Conservation (phyloP, 2,113 vertebrate species). For the Acrocephalus kingi region DNA sequence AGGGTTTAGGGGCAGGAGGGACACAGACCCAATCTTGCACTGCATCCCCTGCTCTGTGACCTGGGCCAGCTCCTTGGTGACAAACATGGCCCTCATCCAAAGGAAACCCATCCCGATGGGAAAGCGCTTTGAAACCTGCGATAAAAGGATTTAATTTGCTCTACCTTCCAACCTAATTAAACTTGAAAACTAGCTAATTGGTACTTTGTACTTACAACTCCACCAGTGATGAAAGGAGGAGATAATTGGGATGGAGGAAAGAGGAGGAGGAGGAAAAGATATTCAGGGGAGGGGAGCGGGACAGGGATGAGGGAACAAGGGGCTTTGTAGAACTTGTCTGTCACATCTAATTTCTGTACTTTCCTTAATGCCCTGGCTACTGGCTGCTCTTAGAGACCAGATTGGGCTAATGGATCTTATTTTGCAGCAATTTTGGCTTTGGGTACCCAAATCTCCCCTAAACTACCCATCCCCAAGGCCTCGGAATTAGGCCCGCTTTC, state of each 20-base stretch:
- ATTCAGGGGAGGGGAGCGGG: not conserved
- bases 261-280: not conserved
- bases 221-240: conserved; percentile 61
- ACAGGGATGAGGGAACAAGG: not conserved
- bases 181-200: conserved; percentile 77
- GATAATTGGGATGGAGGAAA: conserved; percentile 67
- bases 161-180: conserved; percentile 78
- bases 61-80: not conserved
- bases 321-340: not conserved
- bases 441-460: not conserved
- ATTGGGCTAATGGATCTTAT: not conserved
- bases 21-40: rapidly evolving
- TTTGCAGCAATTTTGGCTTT: not conserved
- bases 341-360: not conserved
- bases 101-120: conserved; percentile 36
- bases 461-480: not conserved
- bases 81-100: not conserved
- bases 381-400: not conserved
- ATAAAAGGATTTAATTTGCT: conserved; percentile 77
- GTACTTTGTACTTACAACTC: conserved; percentile 71
- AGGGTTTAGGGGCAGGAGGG: not conserved
- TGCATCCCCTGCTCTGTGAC: not conserved
- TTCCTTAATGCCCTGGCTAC: not conserved
- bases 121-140: conserved; percentile 64
- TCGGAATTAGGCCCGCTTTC: not conserved